Evolutionary conservation across 1,140 invertebrate species (phyloP), one percentile per base, ranked within the genome.

Genomic region (Scaptomyza hsui): DNA sequence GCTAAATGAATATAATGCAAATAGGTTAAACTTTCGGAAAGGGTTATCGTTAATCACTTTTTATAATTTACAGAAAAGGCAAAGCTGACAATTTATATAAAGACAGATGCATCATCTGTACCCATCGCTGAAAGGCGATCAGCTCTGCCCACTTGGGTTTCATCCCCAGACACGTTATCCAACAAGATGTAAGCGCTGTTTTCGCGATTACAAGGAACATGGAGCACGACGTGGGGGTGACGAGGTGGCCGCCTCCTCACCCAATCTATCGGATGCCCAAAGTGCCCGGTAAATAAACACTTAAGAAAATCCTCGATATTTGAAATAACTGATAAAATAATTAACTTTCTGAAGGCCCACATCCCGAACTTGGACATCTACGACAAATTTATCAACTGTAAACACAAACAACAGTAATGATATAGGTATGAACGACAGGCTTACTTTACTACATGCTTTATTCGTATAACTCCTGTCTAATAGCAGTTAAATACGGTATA

Each of bases 81-180:
- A 68, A 83, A 88, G 72, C 85, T 75, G 78, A 74, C 59, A 68
- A 81, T 65, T 78, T 81, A 68, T 64, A 75, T 76, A 76, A 78
- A 49, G 65, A 79, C 73, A 90, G 85, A 96, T 96, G 95, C 95
- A 96, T 93, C 95, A 96, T 92, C 91, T 96, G 89, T 96, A 96
- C 91, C 95, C 95, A 42, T 93, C 95, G 75, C 94, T 94, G 74
- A 96, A 96, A 93, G 96, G 96, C 59, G 97, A 98, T 91, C 95
- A 97, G 39, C 92, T 97, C 56, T 98, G 97, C 91, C 97, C 97
- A 19, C 92, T 98, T 85, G 97, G 97, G n/a, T 98, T 98, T 90
- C 96, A 97, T 92, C 97, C 97, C 16, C 97, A 98, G 93, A 96
- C 97, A 67, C 94, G 97, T 74, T 97, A 97, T 96, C 97, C 97